Base-by-base conservation (phyloP, 2,888 invertebrate genomes). In the Auanema sp. region DNA sequence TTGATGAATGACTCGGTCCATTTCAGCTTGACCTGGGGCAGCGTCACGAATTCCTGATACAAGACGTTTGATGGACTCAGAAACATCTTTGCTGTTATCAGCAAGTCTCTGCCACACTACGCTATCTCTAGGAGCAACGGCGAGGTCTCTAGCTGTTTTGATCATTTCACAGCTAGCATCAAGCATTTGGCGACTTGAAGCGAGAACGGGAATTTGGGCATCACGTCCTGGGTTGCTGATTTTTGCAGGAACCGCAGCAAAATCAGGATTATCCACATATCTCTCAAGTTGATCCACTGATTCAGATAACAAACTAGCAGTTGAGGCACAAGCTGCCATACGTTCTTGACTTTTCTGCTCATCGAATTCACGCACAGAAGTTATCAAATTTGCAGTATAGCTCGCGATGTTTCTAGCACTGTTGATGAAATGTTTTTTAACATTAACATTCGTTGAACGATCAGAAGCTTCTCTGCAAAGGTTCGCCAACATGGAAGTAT, bases 331-430 rank as follows among this genome's bases (percentile, higher is more conserved):
- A 51, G 75, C 76, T 60, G 86, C 0, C 47, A 16, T 18, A 47
- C 16, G 47, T 21, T 21, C 92, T 93, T 80, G 41, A 3, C 50
- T 49, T 12, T 92, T 91, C 40, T 89, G 88, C 43, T 62, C 42
- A 85, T 96, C 95, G 41, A 89, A 79, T 6, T 86, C 86, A 87
- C 96, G 97, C 79, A 97, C 95, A 84, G 93, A 92, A 85, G 92
- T 92, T 21, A 98, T 96, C 21, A 98, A 88, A 70, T 90, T 89
- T 0, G 95, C 92, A 0, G 98, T 98, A 18, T 92, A 92, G 85
- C 92, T 92, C 56, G 97, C 97, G 1, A 98, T 93, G 81, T 96
- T 94, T 85, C 95, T 94, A 60, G 97, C 97, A 71, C 93, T 91
- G 84, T 96, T 93, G 60, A 98, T 95, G 85, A 98, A 96, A 85